A percentile compares a stretch with the other conserved stretches of the same genome.
phyloP scores from a whole-genome alignment of 2,888 invertebrate species.

The Agelastica alni region DNA sequence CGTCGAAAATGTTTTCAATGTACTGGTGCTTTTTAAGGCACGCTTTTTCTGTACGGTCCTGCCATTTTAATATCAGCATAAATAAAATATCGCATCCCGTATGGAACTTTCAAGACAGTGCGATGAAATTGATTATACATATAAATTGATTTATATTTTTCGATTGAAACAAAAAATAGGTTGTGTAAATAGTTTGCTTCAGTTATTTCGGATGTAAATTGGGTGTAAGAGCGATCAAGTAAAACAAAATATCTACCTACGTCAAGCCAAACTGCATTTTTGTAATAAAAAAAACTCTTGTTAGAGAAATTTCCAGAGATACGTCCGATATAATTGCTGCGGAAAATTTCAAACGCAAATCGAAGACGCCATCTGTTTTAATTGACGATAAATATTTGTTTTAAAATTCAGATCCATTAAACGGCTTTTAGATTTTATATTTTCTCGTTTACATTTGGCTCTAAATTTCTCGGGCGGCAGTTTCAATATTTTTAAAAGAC shows the following conservation, averaged over 20 bases:
- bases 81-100: too few relatives aligned
- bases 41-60: too few relatives aligned
- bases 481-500: too few relatives aligned
- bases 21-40: too few relatives aligned
- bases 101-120: too few relatives aligned
- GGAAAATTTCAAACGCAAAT: background rate
- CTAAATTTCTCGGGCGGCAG: too few relatives aligned
- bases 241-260: conserved; percentile 49
- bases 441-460: too few relatives aligned
- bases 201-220: background rate
- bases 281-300: conserved; percentile 15
- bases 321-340: conserved; percentile 5
- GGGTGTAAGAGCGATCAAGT: conserved; percentile 51
- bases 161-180: conserved; percentile 22
- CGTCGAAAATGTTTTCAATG: too few relatives aligned
- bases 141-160: too few relatives aligned
- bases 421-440: background rate
- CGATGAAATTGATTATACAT: too few relatives aligned
- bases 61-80: too few relatives aligned
- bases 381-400: too few relatives aligned
- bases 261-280: conserved; percentile 42
- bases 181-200: conserved; percentile 38
- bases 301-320: background rate
- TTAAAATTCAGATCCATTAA: background rate
- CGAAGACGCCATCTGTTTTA: background rate